Percentiles rank a stretch among this genome's conserved stretches.
Evolutionary conservation across 2,797 vertebrate species (phyloP).

Genomic region (Parotocinclus haroldoi): DNA sequence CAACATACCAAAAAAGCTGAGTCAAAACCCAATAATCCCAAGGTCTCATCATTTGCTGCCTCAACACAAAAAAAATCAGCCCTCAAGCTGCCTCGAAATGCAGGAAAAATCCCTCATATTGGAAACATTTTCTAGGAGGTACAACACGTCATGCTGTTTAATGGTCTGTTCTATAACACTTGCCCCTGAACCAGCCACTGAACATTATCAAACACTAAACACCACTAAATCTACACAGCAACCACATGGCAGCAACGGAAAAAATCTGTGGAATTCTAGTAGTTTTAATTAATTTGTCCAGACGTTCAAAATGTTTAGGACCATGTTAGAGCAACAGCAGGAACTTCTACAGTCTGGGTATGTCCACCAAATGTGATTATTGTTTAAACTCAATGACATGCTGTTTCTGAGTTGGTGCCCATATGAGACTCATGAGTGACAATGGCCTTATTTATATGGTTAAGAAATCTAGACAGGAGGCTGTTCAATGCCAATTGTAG

Average conservation of each 20-base stretch:
- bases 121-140: conserved; percentile 9
- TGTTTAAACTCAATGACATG: neutral
- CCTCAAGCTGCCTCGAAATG: conserved; percentile 5
- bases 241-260: neutral
- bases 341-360: neutral
- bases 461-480: conserved; percentile 22
- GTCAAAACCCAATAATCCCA: conserved; percentile 21
- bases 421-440: conserved; percentile 25
- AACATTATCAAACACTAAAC: conserved; percentile 3
- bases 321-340: neutral
- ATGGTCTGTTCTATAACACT: neutral
- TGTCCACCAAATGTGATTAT: conserved; percentile 14
- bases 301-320: neutral
- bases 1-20: conserved; percentile 23
- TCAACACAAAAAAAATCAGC: conserved; percentile 5
- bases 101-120: conserved; percentile 12
- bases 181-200: neutral
- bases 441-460: conserved; percentile 28
- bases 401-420: neutral
- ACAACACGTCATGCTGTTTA: conserved; percentile 11
- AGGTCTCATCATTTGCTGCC: conserved; percentile 12
- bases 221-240: neutral
- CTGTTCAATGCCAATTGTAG: conserved; percentile 29
- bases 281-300: neutral
- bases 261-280: neutral